Conservation (phyloP, 2,797 vertebrate genomes). For the Melanotaenia nigrans region DNA sequence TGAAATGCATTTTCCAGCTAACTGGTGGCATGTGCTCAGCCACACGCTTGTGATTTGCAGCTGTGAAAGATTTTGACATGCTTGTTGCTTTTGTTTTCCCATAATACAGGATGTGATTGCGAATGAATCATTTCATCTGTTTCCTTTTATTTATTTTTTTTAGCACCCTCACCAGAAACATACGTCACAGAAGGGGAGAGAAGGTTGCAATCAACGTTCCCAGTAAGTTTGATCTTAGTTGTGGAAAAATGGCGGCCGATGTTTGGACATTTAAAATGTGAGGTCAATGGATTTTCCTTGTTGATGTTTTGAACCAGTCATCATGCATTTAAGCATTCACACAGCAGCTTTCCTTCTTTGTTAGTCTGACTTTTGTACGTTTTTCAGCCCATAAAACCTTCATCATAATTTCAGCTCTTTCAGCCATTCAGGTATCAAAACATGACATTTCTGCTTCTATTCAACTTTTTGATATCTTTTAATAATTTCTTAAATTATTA, state of each 20-base stretch:
- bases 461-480: too few relatives aligned
- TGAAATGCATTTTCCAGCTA: neutral
- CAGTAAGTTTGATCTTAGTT: slow-evolving; percentile 83
- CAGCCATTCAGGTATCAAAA: too few relatives aligned
- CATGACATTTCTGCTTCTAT: too few relatives aligned
- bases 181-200: slow-evolving; percentile 94
- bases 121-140: too few relatives aligned
- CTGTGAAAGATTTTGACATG: neutral
- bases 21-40: neutral
- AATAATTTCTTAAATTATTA: too few relatives aligned
- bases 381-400: too few relatives aligned
- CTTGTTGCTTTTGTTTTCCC: neutral
- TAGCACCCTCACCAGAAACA: slow-evolving; percentile 96
- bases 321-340: too few relatives aligned
- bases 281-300: neutral
- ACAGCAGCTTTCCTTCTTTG: too few relatives aligned
- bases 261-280: neutral
- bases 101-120: too few relatives aligned
- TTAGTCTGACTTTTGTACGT: too few relatives aligned
- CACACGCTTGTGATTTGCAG: neutral
- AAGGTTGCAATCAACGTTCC: slow-evolving; percentile 97
- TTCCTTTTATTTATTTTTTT: slow-evolving; percentile 33
- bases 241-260: neutral
- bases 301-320: neutral
- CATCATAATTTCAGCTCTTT: too few relatives aligned